A percentile compares a stretch with the other conserved stretches of the same genome.
phyloP scores from a whole-genome alignment of 2,888 invertebrate species.

The Labia minor region DNA sequence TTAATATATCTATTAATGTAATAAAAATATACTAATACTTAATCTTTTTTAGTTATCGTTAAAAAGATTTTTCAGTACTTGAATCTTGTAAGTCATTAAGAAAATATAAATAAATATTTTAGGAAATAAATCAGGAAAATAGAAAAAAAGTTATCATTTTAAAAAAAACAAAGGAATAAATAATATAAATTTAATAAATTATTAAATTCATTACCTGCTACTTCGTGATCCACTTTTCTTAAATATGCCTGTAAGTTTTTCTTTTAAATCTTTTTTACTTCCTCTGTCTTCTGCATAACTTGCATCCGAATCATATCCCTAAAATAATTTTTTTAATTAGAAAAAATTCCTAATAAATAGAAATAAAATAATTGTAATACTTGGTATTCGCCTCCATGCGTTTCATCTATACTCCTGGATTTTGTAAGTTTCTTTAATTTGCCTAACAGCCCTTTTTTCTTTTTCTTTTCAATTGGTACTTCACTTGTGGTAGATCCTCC shows the following conservation, averaged over 20 bases:
- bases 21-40: no score
- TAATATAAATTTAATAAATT: no score
- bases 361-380: neutral
- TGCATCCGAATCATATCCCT: slow-evolving; percentile 14
- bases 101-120: no score
- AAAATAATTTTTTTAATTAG: neutral
- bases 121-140: no score
- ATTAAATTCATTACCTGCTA: slow-evolving; percentile 59
- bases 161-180: no score
- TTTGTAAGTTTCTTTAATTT: slow-evolving; percentile 72
- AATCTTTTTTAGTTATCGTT: no score
- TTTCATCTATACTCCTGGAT: slow-evolving; percentile 69
- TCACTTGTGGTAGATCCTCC: slow-evolving; percentile 80
- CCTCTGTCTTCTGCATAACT: slow-evolving; percentile 39
- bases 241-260: slow-evolving; percentile 72
- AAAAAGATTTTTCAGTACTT: no score
- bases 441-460: slow-evolving; percentile 68
- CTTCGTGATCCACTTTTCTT: slow-evolving; percentile 56
- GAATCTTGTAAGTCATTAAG: no score
- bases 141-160: no score
- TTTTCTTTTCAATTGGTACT: slow-evolving; percentile 60
- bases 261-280: slow-evolving; percentile 67
- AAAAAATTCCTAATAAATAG: neutral
- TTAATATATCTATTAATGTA: no score
- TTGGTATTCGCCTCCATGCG: slow-evolving; percentile 27